Conservation (phyloP, 2,113 vertebrate genomes). For the Elgaria multicarinata region DNA sequence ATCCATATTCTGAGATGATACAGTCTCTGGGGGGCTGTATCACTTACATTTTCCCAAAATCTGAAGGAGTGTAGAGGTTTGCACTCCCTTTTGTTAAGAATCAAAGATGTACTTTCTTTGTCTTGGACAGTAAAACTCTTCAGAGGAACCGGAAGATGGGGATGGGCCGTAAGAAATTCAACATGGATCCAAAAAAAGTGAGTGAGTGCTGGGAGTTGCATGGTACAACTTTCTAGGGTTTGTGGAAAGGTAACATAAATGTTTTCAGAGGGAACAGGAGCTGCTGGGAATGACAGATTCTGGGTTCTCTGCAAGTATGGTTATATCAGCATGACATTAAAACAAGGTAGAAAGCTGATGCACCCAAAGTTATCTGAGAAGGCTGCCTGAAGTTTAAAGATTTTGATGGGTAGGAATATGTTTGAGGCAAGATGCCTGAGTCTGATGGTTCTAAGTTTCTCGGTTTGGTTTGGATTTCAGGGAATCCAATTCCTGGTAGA, state of each 20-base stretch:
- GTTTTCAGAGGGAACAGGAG: background rate
- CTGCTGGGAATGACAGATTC: background rate
- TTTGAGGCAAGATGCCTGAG: background rate
- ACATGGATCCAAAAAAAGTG: constrained; percentile 93
- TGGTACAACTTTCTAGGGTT: background rate
- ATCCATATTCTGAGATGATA: background rate
- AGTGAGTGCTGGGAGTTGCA: background rate
- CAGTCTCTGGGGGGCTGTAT: background rate
- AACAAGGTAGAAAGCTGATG: background rate
- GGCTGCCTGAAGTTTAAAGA: background rate
- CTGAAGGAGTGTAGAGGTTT: background rate
- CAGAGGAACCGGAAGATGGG: constrained; percentile 91
- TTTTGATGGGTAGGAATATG: background rate
- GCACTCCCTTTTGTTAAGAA: background rate
- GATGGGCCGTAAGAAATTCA: constrained; percentile 89
- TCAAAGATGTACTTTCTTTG: constrained; percentile 25
- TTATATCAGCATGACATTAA: background rate
- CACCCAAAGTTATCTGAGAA: background rate
- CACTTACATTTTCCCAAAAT: background rate
- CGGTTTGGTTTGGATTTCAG: constrained; percentile 66
- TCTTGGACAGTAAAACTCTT: constrained; percentile 85
- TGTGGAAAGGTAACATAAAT: background rate
- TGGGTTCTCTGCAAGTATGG: too few species aligned
- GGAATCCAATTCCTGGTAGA: constrained; percentile 91
- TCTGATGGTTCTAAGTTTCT: too few species aligned